Base-by-base conservation (phyloP, 2,113 vertebrate genomes). In the Ploceus nigricollis region DNA sequence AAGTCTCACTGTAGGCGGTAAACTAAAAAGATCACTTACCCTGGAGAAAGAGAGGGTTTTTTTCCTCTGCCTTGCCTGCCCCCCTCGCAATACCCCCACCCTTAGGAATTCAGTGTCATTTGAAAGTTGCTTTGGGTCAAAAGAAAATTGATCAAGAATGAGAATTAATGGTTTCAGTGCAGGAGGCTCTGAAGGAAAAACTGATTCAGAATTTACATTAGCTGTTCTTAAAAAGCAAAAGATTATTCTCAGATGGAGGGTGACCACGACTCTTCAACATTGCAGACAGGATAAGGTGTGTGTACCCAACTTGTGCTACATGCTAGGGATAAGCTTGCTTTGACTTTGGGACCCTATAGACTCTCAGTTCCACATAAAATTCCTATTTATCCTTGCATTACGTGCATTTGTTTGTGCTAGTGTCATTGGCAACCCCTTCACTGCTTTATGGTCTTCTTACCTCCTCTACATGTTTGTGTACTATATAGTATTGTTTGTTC, bases 41-140 rank as follows among this genome's bases (percentile, higher is more conserved):
- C 65, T 92, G 31, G 42, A 93, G 69, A 93, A 77, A 91, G 40
- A 51, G 17, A 33, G 11, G 1, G 1, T n/a, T 75, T 80, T 47
- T 35, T 40, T 13, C 15, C 27, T 22, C 23, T 66, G 37, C 30
- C 8, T 83, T 83, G 7, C 48, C 31, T 8, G 5, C 30, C 30
- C 47, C 16, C 9, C 20, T 61, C 1, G 0, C 17, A 54, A 18
- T 61, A n/a, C 6, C 9, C 12, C 39, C 39, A 22, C 19, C 80
- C 42, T 63, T 75, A 70, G 72, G 90, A 95, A 90, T 95, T 90
- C 69, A 68, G 23, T 82, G 89, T 94, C 22, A 45, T 64, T 93
- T 94, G 28, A 75, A 96, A 90, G 81, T 68, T 37, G 5, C 42
- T 79, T 83, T 90, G 64, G 60, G 76, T 86, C 87, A 92, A 68